These are phyloP conservation scores for Cydia splendana DNA, from an alignment of 1,140 invertebrate species.

Conservation along the genomic window DNA sequence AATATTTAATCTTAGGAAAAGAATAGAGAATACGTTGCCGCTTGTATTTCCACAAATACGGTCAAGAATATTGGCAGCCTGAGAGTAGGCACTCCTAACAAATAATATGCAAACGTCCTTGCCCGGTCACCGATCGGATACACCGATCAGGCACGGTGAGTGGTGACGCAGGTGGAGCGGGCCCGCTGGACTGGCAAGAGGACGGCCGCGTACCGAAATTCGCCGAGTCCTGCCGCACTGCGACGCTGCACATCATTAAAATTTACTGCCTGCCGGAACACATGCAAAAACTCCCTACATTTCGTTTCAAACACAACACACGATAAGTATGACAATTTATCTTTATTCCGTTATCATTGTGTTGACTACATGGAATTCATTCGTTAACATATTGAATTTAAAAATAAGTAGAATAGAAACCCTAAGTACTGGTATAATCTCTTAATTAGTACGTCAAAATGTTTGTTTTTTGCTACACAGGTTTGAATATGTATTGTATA, in stretches of 20 bases:
- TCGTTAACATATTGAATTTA: too few species aligned
- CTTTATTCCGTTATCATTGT: not conserved
- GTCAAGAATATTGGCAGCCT: not conserved
- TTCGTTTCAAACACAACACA: not conserved
- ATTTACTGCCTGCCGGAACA: slow-evolving; percentile 45
- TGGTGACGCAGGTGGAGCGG: not conserved
- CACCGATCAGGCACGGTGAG: too few species aligned
- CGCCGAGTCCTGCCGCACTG: slow-evolving; percentile 53
- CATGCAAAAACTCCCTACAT: slow-evolving; percentile 35
- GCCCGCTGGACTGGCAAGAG: slow-evolving; percentile 22
- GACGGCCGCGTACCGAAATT: slow-evolving; percentile 35
- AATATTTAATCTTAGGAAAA: too few species aligned
- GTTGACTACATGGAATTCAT: too few species aligned
- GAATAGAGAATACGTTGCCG: too few species aligned
- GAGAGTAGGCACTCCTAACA: not conserved
- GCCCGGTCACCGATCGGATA: not conserved
- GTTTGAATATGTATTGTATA: too few species aligned
- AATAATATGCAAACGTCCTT: not conserved
- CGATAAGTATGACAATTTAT: not conserved
- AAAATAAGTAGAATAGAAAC: too few species aligned
- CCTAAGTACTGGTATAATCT: too few species aligned
- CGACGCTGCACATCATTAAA: slow-evolving; percentile 64
- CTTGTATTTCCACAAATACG: not conserved
- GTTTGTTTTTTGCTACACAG: too few species aligned
- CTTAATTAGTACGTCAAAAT: too few species aligned